Conservation (phyloP, 2,888 invertebrate genomes). For the Lycaena phlaeas region DNA sequence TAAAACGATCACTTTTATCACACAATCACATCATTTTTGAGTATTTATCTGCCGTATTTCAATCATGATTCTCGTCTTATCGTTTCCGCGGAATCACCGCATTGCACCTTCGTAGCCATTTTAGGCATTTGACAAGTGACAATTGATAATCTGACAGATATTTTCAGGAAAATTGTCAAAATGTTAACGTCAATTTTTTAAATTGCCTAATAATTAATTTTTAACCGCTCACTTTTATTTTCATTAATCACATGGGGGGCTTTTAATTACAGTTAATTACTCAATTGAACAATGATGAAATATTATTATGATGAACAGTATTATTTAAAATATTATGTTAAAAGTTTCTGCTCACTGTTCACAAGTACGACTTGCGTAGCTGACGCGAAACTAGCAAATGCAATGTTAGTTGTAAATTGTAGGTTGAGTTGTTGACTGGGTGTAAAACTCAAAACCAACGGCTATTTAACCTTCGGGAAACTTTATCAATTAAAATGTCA, state of each 20-base stretch:
- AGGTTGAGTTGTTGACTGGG: neutral
- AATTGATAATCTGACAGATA: conserved; percentile 16
- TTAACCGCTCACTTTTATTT: too few relatives aligned
- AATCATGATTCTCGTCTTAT: conserved; percentile 54
- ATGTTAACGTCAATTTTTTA: neutral
- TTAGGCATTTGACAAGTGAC: conserved; percentile 13
- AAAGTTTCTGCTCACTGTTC: too few relatives aligned
- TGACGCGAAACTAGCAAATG: neutral
- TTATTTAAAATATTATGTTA: too few relatives aligned
- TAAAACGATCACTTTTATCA: conserved; percentile 38
- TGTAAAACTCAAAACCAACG: conserved; percentile 8
- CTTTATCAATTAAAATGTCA: too few relatives aligned
- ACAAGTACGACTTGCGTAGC: neutral
- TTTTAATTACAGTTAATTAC: too few relatives aligned
- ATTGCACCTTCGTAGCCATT: conserved; percentile 66
- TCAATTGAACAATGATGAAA: too few relatives aligned
- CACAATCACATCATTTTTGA: conserved; percentile 50
- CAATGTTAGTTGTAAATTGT: neutral
- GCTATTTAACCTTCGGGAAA: too few relatives aligned
- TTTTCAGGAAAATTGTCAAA: conserved; percentile 25
- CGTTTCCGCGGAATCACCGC: conserved; percentile 70
- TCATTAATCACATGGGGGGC: too few relatives aligned
- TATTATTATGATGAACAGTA: too few relatives aligned
- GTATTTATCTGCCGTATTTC: conserved; percentile 40
- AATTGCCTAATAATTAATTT: too few relatives aligned